Base-by-base conservation (phyloP, 2,113 vertebrate genomes). In the Calidris pygmaea region DNA sequence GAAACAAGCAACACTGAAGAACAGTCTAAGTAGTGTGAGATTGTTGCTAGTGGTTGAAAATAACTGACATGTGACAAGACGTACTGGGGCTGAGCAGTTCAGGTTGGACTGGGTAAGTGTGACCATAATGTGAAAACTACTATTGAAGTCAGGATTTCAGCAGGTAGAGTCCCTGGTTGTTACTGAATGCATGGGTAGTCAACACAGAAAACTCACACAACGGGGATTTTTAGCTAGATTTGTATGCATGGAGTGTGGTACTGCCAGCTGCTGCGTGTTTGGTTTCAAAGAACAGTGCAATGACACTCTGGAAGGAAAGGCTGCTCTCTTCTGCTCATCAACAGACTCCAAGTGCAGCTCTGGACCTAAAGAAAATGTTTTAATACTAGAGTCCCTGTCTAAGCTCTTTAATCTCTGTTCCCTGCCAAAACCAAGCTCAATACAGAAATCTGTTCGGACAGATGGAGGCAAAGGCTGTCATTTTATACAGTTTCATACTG, bases 361-460 rank as follows among this genome's bases (percentile, higher is more conserved):
- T 32, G 27, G 71, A 72, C 53, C 85, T 56, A 45, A 27, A 87
- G 29, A 72, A 79, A 84, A 76, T 21, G 8, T 79, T 94, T 93
- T 79, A 70, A 79, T 85, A 35, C 37, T 50, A 35, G 32, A 75
- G 56, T 39, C 30, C 12, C 62, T 68, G 26, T 75, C 56, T 89
- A 55, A 94, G 27, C 13, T 87, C 48, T 87, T 91, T 82, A 82
- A 82, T 93, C 37, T 86, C 63, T 85, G 47, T 85, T 85, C 24
- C 27, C 53, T 93, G 92, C 43, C 85, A 56, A 85, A 94, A 68
- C 58, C 53, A 76, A 82, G 60, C 37, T 74, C 55, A 47, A 37
- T 37, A 55, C 20, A 84, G 70, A 81, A 89, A 84, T 95, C 59
- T 89, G 53, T 87, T 95, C 82, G 81, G 91, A 81, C 94, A 92